Percentiles rank a stretch among this genome's conserved stretches.
Evolutionary conservation across 1,140 invertebrate species (phyloP).

Genomic region (Arctopsyche grandis): DNA sequence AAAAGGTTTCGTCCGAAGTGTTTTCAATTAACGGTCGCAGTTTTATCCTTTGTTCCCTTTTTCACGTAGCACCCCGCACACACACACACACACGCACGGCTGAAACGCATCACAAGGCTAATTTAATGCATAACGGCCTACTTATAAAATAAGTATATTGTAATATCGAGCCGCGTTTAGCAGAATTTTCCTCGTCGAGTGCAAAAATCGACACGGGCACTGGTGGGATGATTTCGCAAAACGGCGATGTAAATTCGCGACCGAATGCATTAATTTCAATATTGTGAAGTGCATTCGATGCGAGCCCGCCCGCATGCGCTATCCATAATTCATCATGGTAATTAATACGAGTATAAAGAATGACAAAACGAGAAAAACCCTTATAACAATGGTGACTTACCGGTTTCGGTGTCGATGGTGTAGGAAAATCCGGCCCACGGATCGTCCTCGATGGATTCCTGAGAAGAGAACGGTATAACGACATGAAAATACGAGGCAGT

Average conservation of each 20-base stretch:
- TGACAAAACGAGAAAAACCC: background rate
- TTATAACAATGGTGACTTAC: conserved; percentile 66
- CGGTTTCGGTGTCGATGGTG: conserved; percentile 88
- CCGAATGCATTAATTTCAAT: background rate
- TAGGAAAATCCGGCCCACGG: conserved; percentile 83
- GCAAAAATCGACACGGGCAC: background rate
- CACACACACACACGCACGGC: too few species aligned
- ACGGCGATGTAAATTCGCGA: background rate
- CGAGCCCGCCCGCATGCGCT: background rate
- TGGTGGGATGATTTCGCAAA: background rate
- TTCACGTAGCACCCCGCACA: background rate
- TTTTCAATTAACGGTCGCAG: conserved; percentile 37
- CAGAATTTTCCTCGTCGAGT: background rate
- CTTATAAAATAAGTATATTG: too few species aligned
- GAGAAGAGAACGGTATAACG: conserved; percentile 5
- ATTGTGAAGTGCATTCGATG: background rate
- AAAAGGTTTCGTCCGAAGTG: background rate
- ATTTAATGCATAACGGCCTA: background rate
- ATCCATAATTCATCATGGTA: conserved; percentile 7
- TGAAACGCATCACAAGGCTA: background rate
- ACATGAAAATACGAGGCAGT: background rate
- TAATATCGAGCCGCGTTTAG: background rate
- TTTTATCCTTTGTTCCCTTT: conserved; percentile 25
- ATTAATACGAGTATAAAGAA: background rate
- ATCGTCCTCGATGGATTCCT: conserved; percentile 58